Conservation (phyloP, 2,113 vertebrate species). For the Mobula hypostoma region DNA sequence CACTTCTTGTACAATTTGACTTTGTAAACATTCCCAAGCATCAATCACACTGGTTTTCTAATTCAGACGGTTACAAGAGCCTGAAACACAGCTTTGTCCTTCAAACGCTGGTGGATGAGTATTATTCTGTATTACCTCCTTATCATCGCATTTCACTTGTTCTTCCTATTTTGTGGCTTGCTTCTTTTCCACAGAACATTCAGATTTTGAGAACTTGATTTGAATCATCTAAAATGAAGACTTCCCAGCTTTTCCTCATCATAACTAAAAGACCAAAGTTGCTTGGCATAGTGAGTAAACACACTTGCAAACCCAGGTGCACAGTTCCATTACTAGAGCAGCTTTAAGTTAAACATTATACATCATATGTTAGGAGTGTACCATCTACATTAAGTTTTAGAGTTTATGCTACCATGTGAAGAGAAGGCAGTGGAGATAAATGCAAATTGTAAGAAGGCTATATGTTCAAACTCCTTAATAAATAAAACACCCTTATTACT, state of each 20-base stretch:
- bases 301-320: not conserved
- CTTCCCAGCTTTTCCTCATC: not conserved
- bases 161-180: not conserved
- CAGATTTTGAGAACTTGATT: not conserved
- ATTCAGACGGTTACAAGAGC: not conserved
- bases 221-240: not conserved
- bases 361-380: not conserved
- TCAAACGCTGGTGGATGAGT: not conserved
- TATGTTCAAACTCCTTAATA: not conserved
- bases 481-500: not conserved
- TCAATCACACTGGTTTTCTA: not conserved
- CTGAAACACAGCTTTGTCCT: conserved; percentile 4
- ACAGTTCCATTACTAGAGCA: not conserved
- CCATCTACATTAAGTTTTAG: not conserved
- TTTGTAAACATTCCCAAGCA: conserved; percentile 22
- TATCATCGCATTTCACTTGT: conserved; percentile 12
- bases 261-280: not conserved
- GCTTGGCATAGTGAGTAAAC: not conserved
- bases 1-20: not conserved
- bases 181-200: not conserved
- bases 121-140: conserved; percentile 24
- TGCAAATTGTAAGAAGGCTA: not conserved
- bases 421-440: not conserved
- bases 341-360: not conserved
- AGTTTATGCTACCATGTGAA: not conserved